Base-by-base conservation (phyloP, 2,797 vertebrate genomes). In the Spea hammondii region DNA sequence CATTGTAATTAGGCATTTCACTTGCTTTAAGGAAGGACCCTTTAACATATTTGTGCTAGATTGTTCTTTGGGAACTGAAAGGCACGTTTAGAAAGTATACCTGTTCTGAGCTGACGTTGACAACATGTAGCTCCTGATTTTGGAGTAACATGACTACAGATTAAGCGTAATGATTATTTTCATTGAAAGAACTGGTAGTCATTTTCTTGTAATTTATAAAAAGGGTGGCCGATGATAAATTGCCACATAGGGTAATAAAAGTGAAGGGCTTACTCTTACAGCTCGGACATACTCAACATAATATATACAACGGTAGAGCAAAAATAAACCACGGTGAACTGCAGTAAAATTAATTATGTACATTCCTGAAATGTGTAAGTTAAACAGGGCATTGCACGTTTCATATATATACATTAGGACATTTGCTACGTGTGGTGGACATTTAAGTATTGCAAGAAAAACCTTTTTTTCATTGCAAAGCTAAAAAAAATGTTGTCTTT, bases 131-230 rank as follows among this genome's bases (percentile, higher is more conserved):
- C 69, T 72, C 54, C 74, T 77, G 79, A 71, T 60, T 80, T 70
- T 55, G 49, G 65, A 68, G 50, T 66, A 72, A 72, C 71, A 68
- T 67, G 54, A 68, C 67, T 76, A 55, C 71, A 77, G 79, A 81
- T 81, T 72, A 72, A 81, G 68, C 14, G 13, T 59, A 81, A 67
- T 81, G 74, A 68, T 81, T 81, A 81, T 77, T 81, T 81, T 81
- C 47, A 57, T 72, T 67, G 62, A 50, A 50, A 72, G 74, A 77
- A 77, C 69, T 81, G 79, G 69, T 81, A 77, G 79, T 81, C 66
- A 81, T 81, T 81, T 77, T 69, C 79, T 57, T 72, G 14, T 62
- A 54, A 67, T 69, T 77, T 6, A 13, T 10, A 17, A 76, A 76
- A 79, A 77, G 13, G 4, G 74, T 72, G 53, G 67, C 72, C 54